These are phyloP conservation scores for Temnopleurus reevesii DNA, from an alignment of 53 echinoderm and acorn worm genomes.

Conservation along the genomic window DNA sequence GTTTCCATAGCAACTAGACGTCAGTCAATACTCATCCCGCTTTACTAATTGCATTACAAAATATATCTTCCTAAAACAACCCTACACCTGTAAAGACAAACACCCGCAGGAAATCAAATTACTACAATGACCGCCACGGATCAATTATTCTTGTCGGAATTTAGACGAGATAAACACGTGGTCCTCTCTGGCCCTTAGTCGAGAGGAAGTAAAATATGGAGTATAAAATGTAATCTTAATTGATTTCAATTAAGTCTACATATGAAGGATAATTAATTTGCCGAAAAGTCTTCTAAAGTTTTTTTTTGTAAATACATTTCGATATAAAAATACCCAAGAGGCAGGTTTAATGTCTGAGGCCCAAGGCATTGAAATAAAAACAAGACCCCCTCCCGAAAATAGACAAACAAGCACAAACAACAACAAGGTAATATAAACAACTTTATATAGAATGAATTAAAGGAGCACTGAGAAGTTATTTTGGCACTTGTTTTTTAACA, in stretches of 20 bases:
- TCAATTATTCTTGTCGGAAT: conserved; percentile 6
- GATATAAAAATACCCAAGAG: too few relatives aligned
- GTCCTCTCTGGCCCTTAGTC: neutral
- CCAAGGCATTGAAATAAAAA: too few relatives aligned
- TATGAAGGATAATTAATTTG: neutral
- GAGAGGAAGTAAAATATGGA: neutral
- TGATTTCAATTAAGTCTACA: neutral
- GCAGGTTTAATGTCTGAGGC: too few relatives aligned
- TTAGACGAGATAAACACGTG: neutral
- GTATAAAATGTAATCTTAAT: neutral
- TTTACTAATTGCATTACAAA: neutral
- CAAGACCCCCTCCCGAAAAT: too few relatives aligned
- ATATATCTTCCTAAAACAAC: conserved; percentile 12
- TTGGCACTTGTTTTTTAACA: too few relatives aligned
- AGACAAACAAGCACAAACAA: too few relatives aligned
- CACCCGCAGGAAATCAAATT: conserved; percentile 27
- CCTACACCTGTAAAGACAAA: conserved; percentile 24
- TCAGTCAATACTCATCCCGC: neutral
- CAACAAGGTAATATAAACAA: too few relatives aligned
- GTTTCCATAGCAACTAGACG: neutral
- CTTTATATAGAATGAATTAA: too few relatives aligned
- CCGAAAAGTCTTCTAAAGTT: neutral
- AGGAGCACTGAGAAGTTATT: too few relatives aligned
- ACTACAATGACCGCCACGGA: conserved; percentile 6
- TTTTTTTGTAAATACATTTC: too few relatives aligned